Conservation (phyloP, 2,797 vertebrate genomes). For the Coranthus polyacanthus region DNA sequence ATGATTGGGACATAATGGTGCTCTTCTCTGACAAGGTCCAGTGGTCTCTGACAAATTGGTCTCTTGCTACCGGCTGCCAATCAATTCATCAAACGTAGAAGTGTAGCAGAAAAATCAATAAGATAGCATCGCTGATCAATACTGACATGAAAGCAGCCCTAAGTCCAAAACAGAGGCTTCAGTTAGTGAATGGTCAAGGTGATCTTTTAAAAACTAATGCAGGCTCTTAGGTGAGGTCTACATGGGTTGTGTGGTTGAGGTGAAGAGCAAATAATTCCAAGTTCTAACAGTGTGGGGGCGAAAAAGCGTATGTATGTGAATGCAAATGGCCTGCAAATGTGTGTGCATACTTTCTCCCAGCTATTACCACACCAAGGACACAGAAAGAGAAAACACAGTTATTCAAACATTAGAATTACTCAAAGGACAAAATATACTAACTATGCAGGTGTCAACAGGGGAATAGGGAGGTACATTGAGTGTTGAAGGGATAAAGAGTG, state of each 20-base stretch:
- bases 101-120: slow-evolving; percentile 62
- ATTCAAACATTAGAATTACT: slow-evolving; percentile 6
- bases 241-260: background rate
- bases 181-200: slow-evolving; percentile 44
- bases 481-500: background rate
- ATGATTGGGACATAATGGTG: slow-evolving; percentile 73
- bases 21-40: slow-evolving; percentile 72
- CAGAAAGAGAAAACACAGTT: background rate
- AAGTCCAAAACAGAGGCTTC: slow-evolving; percentile 42
- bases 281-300: slow-evolving; percentile 16
- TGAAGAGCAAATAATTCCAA: slow-evolving; percentile 18
- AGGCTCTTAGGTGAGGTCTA: slow-evolving; percentile 9
- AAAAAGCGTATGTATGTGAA: background rate
- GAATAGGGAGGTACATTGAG: background rate
- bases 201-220: slow-evolving; percentile 33
- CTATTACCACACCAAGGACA: slow-evolving; percentile 48
- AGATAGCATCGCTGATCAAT: slow-evolving; percentile 68
- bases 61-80: slow-evolving; percentile 72
- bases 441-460: background rate
- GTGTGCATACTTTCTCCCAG: slow-evolving; percentile 8
- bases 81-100: slow-evolving; percentile 79
- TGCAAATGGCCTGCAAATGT: slow-evolving; percentile 23
- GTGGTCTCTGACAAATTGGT: slow-evolving; percentile 77
- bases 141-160: slow-evolving; percentile 58
- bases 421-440: slow-evolving; percentile 2